Evolutionary conservation across 2,797 vertebrate species (phyloP), one percentile per base, ranked within the genome.

Genomic region (Neopelma chrysocephalum): DNA sequence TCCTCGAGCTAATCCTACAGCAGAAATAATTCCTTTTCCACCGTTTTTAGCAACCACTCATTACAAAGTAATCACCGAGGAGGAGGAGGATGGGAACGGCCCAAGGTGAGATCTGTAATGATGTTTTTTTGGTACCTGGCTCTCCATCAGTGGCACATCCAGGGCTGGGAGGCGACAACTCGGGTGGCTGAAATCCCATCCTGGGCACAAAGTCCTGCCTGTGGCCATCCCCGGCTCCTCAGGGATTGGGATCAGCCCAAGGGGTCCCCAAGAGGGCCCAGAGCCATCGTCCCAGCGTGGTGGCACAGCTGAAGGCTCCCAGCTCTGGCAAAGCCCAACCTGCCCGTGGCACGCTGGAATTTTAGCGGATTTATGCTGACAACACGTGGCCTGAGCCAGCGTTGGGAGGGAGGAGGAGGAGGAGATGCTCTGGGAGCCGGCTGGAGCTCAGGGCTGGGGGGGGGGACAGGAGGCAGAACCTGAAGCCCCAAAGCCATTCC

Each of bases 11-110:
- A 53, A 84, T 92, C 90, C 81, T 57, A 54, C 1, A 10, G 90
- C 81, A 95, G 87, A 71, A 94, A 91, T 89, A 75, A 87, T 93
- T 87, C 88, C 90, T 93, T 82, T 84, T 89, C 81, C 65, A 94
- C 71, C 62, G 75, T 88, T 90, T 94, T 87, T 93, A 85, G 93
- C 71, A 77, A 84, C 64, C 43, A 1, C 91, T 95, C 90, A 82
- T 96, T 89, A 93, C 95, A 94, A 86, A 94, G 68, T 82, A 80
- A 92, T 86, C 82, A 77, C 25, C 29, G 19, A 27, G 21, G 31
- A 20, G 38, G 50, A 71, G 82, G 75, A 77, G 70, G 84, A 22
- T 15, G 40, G 6, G 56, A 58, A n/a, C 32, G 64, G 94, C 66
- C 89, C 90, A 70, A 90, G 90, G 93, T 64, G 87, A 68, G 69